Evolutionary conservation across 1,140 invertebrate species (phyloP), one percentile per base, ranked within the genome.

Genomic region (Holcopasites calliopsidis): DNA sequence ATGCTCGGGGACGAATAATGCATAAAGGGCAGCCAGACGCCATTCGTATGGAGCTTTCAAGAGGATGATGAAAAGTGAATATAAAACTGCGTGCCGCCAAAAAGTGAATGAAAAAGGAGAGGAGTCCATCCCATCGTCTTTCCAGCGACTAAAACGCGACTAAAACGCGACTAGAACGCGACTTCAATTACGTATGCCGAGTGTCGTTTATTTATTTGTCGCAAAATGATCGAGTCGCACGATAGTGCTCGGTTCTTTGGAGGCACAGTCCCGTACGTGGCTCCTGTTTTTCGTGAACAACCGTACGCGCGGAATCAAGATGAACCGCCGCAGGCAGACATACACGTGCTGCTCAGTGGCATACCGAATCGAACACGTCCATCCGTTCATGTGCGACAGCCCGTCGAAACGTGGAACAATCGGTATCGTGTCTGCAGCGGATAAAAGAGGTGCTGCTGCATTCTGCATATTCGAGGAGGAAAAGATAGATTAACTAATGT

Each of bases 281-380:
- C 72, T 80, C 78, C 79, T 69, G 60, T n/a, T 72, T 81, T 80
- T 80, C 42, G 72, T 70, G 73, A 52, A 82, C 71, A 60, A 62
- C 42, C 44, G 58, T 73, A 35, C 72, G 68, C 23, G 57, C 61
- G 70, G 80, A 82, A 82, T 82, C 57, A 65, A 76, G 61, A 82
- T 82, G 74, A 80, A 79, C 65, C 72, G 33, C 4, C 16, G 18
- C 49, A 77, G 60, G 68, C 76, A 62, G 73, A 61, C 66, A 71
- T 80, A 80, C 80, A 77, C 73, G 80, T 72, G 80, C 79, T 76
- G 54, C 33, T 71, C 60, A 57, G 61, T 40, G 71, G 61, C 78
- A 66, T 64, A 65, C 58, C 21, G 69, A 73, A 49, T 33, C 49
- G 60, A 40, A 65, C 69, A 80, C 73, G 66, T 54, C 47, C 47